phyloP scores from a whole-genome alignment of 2,888 invertebrate species.

The Dynastes grantii region DNA sequence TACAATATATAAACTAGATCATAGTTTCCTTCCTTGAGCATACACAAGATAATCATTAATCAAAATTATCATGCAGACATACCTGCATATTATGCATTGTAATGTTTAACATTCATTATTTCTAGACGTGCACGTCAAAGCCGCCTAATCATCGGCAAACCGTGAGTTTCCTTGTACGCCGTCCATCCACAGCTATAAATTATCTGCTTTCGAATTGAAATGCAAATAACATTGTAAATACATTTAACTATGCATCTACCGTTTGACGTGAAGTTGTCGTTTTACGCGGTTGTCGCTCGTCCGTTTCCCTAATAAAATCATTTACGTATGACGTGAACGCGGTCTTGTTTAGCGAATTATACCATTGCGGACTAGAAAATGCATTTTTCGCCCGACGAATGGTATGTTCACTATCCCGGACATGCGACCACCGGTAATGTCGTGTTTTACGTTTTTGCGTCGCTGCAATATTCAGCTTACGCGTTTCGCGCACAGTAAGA shows the following conservation, averaged over 20 bases:
- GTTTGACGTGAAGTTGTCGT: slow-evolving; percentile 37
- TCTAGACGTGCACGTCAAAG: slow-evolving; percentile 16
- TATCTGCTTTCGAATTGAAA: slow-evolving; percentile 50
- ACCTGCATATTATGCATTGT: slow-evolving; percentile 1
- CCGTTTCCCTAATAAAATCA: slow-evolving; percentile 41
- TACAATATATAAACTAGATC: background rate
- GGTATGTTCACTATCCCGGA: slow-evolving; percentile 3
- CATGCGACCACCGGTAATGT: background rate
- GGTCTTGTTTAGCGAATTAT: slow-evolving; percentile 21
- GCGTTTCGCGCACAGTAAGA: background rate
- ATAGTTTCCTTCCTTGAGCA: background rate
- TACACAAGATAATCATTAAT: background rate
- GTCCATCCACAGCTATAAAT: slow-evolving; percentile 31
- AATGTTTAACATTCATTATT: slow-evolving; percentile 20
- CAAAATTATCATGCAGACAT: background rate
- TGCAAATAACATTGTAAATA: slow-evolving; percentile 51
- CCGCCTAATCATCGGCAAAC: slow-evolving; percentile 6
- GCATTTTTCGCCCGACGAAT: background rate
- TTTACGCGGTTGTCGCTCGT: background rate
- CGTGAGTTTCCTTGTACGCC: background rate
- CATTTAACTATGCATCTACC: slow-evolving; percentile 35
- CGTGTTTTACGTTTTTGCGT: background rate
- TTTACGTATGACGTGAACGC: slow-evolving; percentile 20
- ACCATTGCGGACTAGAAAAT: slow-evolving; percentile 17
- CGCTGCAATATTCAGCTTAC: background rate